These are phyloP conservation scores for Frankliniella intonsa DNA, from an alignment of 2,888 invertebrate genomes.

Conservation along the genomic window DNA sequence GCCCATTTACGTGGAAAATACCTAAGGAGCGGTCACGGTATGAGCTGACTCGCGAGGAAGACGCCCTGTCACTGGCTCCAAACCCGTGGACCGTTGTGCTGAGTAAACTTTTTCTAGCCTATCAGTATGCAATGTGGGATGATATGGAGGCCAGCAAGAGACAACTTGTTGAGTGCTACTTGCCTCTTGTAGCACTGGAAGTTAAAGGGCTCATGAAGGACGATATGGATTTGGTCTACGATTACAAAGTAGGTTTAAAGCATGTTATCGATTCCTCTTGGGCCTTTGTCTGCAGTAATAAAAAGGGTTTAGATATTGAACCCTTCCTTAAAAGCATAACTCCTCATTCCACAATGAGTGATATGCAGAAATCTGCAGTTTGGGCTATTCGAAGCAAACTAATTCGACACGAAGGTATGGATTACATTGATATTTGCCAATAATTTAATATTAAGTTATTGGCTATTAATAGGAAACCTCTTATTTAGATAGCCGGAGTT, in stretches of 20 bases:
- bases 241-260: neutral
- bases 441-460: neutral
- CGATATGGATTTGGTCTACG: neutral
- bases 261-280: neutral
- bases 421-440: neutral
- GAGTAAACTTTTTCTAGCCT: neutral
- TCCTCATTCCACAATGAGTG: neutral
- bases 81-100: neutral
- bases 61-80: neutral
- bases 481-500: neutral
- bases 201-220: neutral
- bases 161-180: neutral
- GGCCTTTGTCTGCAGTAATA: neutral
- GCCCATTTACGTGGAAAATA: neutral
- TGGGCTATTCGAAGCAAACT: neutral
- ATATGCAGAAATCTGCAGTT: neutral
- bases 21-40: neutral
- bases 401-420: neutral
- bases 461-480: neutral
- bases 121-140: neutral
- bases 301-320: neutral
- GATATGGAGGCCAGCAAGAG: neutral
- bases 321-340: neutral
- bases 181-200: neutral
- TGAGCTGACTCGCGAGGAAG: neutral